Evolutionary conservation across 2,797 vertebrate species (phyloP).

Genomic region (Lutjanus campechanus): DNA sequence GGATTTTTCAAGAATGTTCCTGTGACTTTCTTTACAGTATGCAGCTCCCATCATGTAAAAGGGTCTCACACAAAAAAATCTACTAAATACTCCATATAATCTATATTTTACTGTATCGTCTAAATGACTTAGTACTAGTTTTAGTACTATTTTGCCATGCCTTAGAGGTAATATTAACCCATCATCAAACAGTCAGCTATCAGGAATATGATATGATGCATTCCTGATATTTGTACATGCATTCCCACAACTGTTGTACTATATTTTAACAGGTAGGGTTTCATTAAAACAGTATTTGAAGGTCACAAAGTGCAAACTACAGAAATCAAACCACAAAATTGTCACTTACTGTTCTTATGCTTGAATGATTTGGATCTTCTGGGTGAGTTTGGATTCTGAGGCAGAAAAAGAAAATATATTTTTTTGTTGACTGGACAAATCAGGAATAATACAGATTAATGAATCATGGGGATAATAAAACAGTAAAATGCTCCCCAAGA

Average conservation of each 20-base stretch:
- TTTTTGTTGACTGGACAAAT: conserved; percentile 4
- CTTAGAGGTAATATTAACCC: background rate
- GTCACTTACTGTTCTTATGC: conserved; percentile 96
- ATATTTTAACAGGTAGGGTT: background rate
- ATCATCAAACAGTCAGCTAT: background rate
- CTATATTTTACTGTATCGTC: background rate
- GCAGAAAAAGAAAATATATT: conserved; percentile 17
- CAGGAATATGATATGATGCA: too few relatives aligned
- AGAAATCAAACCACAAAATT: conserved; percentile 1
- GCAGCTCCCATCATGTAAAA: background rate
- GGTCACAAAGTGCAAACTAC: conserved; percentile 8
- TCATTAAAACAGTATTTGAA: background rate
- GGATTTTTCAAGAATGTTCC: background rate
- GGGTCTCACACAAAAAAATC: background rate
- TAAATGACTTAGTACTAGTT: background rate
- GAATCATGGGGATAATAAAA: background rate
- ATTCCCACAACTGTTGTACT: background rate
- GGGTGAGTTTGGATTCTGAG: conserved; percentile 97
- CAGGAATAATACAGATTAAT: background rate
- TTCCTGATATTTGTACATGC: background rate
- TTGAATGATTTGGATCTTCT: conserved; percentile 98
- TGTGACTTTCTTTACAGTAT: background rate
- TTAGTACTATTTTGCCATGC: background rate
- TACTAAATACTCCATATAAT: background rate
- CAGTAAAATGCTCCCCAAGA: background rate